These are phyloP conservation scores for Daphoenositta chrysoptera DNA, from an alignment of 2,113 vertebrate genomes.

Conservation along the genomic window DNA sequence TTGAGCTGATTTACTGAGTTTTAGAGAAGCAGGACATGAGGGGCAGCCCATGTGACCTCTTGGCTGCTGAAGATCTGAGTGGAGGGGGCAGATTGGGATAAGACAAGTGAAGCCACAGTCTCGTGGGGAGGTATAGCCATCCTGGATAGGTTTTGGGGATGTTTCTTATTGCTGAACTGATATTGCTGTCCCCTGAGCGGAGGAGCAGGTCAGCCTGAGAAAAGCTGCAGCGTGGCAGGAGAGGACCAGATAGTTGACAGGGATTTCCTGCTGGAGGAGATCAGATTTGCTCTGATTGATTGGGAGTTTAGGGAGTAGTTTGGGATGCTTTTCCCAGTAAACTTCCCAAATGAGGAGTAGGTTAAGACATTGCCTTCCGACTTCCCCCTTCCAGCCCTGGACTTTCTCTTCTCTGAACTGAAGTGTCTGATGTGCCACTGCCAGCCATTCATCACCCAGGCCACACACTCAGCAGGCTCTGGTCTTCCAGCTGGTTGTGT, in stretches of 20 bases:
- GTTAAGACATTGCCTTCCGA: not conserved
- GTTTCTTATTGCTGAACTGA: not conserved
- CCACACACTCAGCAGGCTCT: not conserved
- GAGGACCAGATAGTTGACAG: not conserved
- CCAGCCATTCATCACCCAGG: not conserved
- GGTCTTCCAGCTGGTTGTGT: not conserved
- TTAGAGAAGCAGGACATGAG: not conserved
- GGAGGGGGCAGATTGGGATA: not conserved
- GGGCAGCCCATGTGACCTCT: not conserved
- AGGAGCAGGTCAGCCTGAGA: not conserved
- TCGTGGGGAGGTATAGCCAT: rapidly evolving
- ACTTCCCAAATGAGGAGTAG: not conserved
- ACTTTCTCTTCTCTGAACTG: not conserved
- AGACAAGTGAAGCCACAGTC: not conserved
- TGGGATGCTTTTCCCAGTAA: not conserved
- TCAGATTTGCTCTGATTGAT: not conserved
- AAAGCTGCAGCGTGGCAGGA: not conserved
- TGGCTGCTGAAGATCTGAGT: not conserved
- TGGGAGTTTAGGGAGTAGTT: not conserved
- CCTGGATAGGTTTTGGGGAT: not conserved
- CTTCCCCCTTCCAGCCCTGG: not conserved
- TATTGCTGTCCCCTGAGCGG: not conserved
- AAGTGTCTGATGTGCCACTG: rapidly evolving
- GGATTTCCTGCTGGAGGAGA: not conserved
- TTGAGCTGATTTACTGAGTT: not conserved